These are phyloP conservation scores for Sinella curviseta DNA, from an alignment of 1,140 invertebrate species.

Conservation along the genomic window DNA sequence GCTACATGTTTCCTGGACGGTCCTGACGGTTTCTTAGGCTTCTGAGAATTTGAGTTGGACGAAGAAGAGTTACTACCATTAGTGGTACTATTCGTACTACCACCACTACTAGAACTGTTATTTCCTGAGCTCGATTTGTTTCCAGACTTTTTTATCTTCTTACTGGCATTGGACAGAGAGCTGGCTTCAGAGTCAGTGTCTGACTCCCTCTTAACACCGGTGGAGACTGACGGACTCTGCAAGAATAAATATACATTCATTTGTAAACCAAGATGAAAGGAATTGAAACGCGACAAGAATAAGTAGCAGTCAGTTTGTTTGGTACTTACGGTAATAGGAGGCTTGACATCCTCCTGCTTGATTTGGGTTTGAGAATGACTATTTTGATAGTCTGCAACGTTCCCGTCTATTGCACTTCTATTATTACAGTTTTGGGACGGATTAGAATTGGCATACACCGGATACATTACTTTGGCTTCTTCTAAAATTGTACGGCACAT, in stretches of 20 bases:
- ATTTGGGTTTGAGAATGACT: constrained; percentile 29
- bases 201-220: constrained; percentile 57
- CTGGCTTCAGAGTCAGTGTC: constrained; percentile 63
- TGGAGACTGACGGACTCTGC: constrained; percentile 57
- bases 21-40: constrained; percentile 52
- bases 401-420: constrained; percentile 44
- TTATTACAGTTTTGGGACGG: constrained; percentile 43
- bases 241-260: constrained; percentile 11
- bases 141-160: constrained; percentile 48
- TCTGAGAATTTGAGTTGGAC: constrained; percentile 39
- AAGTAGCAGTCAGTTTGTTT: no score
- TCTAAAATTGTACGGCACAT: constrained; percentile 76
- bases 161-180: constrained; percentile 49
- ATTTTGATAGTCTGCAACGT: constrained; percentile 41
- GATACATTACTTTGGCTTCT: constrained; percentile 72
- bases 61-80: constrained; percentile 37
- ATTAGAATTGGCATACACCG: constrained; percentile 37
- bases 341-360: constrained; percentile 40
- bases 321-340: constrained; percentile 42
- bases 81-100: constrained; percentile 25
- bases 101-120: constrained; percentile 22
- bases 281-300: no score
- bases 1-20: constrained; percentile 57
- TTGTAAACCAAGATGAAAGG: background rate
- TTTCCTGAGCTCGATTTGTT: constrained; percentile 29